Conservation (phyloP, 2,888 invertebrate genomes). For the Gerosis bhagava region DNA sequence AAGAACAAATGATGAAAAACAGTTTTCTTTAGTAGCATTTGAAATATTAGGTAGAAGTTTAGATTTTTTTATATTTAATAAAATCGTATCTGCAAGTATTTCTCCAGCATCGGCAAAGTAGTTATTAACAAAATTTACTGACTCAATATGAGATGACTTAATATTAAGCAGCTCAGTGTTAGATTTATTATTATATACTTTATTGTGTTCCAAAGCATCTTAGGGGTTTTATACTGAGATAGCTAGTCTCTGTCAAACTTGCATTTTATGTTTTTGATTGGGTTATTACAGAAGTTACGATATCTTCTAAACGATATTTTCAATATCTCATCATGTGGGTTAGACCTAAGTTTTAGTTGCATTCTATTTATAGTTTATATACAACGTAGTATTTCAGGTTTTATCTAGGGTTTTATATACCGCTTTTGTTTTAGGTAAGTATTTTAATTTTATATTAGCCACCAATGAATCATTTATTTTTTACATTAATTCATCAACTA, state of each 20-base stretch:
- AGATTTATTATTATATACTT: neutral
- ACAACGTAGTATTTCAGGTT: no score
- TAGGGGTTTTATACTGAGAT: neutral
- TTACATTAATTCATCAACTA: neutral
- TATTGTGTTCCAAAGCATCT: neutral
- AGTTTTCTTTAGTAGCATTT: no score
- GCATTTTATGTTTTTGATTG: neutral
- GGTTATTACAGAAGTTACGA: no score
- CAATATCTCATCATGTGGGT: conserved; percentile 1
- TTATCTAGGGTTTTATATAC: no score
- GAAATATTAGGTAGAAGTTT: no score
- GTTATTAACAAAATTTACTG: no score
- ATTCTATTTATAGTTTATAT: conserved; percentile 1
- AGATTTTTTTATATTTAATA: neutral
- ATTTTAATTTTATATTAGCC: neutral
- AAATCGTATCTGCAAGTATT: no score
- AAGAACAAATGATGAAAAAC: no score
- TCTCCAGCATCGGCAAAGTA: no score
- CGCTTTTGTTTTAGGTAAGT: no score
- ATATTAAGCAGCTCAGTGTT: no score
- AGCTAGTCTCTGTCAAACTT: neutral
- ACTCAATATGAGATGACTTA: no score
- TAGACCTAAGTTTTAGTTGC: conserved; percentile 3
- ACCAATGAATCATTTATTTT: neutral
- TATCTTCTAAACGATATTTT: neutral